phyloP scores from a whole-genome alignment of 2,888 invertebrate species.

The Himalopsyche anomala region DNA sequence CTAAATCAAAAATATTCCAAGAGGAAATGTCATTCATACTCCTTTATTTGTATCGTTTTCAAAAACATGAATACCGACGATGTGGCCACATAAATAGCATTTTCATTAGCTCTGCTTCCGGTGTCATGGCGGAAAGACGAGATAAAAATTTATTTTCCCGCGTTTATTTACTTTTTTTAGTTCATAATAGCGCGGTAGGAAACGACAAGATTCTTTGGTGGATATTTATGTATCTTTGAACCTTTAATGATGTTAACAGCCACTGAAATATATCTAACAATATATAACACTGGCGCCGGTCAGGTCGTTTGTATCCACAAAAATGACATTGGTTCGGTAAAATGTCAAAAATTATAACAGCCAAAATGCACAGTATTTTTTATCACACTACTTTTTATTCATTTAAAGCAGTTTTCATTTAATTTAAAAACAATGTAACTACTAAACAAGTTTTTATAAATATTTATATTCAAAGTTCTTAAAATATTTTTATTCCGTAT shows the following conservation, averaged over 20 bases:
- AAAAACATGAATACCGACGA: constrained; percentile 45
- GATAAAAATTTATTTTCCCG: constrained; percentile 60
- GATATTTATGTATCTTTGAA: constrained; percentile 51
- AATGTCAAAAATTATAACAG: too few relatives aligned
- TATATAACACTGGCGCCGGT: too few relatives aligned
- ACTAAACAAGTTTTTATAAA: too few relatives aligned
- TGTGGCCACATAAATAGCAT: constrained; percentile 57
- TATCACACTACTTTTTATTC: too few relatives aligned
- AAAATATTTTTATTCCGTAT: too few relatives aligned
- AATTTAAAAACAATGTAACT: too few relatives aligned
- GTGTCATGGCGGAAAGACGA: constrained; percentile 52
- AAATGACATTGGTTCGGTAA: too few relatives aligned
- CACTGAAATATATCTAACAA: background rate
- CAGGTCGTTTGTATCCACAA: too few relatives aligned
- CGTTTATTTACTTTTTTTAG: constrained; percentile 51
- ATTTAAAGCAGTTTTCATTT: too few relatives aligned
- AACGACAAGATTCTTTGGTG: constrained; percentile 54
- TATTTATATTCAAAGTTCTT: too few relatives aligned
- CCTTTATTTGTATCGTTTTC: constrained; percentile 36
- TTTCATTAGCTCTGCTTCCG: constrained; percentile 60
- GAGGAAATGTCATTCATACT: constrained; percentile 60
- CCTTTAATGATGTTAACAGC: constrained; percentile 48
- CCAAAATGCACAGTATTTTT: too few relatives aligned
- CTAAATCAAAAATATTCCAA: constrained; percentile 31
- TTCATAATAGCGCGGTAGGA: constrained; percentile 53